Percentiles rank a stretch among this genome's conserved stretches.
Conservation (phyloP, 2,113 vertebrate species). For the Nothoprocta perdicaria region DNA sequence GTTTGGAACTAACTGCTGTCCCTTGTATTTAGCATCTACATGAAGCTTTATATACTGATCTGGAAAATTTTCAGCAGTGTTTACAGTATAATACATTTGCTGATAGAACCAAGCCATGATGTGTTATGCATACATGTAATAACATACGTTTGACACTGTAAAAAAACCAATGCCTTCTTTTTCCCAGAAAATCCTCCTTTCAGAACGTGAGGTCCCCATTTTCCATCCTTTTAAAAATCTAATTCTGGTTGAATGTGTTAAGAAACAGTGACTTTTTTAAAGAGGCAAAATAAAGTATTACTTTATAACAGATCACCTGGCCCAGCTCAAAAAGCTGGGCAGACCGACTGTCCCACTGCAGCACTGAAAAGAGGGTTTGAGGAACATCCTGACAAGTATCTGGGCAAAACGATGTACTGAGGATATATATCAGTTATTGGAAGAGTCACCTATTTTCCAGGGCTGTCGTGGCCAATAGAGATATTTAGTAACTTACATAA, state of each 20-base stretch:
- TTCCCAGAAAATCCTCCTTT: conserved; percentile 14
- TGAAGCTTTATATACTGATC: neutral
- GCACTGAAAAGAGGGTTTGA: neutral
- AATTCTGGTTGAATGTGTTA: neutral
- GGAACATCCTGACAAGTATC: neutral
- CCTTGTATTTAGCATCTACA: neutral
- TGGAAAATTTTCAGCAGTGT: neutral
- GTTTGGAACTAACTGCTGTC: neutral
- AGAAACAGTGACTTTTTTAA: neutral
- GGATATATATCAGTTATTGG: neutral
- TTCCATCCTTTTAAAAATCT: neutral
- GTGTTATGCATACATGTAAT: neutral
- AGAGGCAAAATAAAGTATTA: conserved; percentile 8
- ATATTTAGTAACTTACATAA: fast-evolving
- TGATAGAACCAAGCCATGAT: neutral
- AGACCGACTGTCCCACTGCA: neutral
- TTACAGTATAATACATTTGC: neutral
- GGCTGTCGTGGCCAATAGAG: neutral
- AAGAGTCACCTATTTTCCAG: neutral
- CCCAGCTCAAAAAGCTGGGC: neutral
- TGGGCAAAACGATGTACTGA: neutral
- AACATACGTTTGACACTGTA: neutral
- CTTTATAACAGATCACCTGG: conserved; percentile 26
- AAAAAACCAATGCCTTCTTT: conserved; percentile 1
- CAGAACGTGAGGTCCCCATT: neutral